These are phyloP conservation scores for Zonitis immaculata DNA, from an alignment of 2,888 invertebrate species.

Conservation along the genomic window DNA sequence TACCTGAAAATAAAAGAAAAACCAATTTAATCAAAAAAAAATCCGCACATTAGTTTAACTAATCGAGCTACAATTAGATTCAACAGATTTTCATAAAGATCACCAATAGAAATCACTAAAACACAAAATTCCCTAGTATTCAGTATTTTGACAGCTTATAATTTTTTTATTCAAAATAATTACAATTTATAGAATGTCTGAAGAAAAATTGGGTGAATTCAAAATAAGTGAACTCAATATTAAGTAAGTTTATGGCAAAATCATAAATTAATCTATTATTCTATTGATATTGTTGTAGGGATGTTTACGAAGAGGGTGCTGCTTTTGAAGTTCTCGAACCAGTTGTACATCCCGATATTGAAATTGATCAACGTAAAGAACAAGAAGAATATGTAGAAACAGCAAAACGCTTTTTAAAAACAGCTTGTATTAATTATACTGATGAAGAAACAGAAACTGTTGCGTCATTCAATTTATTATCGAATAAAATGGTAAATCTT, in stretches of 20 bases:
- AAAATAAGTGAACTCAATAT: conserved; percentile 11
- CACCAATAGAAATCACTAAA: no score
- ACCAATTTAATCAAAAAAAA: no score
- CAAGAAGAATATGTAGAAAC: conserved; percentile 1
- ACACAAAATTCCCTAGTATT: no score
- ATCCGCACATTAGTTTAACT: no score
- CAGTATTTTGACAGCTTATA: no score
- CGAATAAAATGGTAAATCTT: conserved; percentile 53
- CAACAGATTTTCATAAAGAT: no score
- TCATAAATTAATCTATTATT: no score
- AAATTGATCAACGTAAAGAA: not conserved
- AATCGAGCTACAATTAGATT: no score
- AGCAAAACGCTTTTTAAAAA: conserved; percentile 5
- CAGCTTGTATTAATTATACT: conserved; percentile 9
- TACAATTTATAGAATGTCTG: no score
- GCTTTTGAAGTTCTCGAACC: conserved; percentile 4
- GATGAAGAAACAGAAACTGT: not conserved
- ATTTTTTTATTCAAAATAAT: no score
- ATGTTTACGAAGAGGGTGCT: conserved; percentile 7
- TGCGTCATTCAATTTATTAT: conserved; percentile 53
- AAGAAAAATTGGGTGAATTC: not conserved
- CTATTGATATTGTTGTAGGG: conserved; percentile 10
- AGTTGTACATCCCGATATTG: not conserved
- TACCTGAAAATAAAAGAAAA: conserved; percentile 53
- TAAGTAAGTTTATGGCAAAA: conserved; percentile 7